A percentile compares a stretch with the other conserved stretches of the same genome.
phyloP scores from a whole-genome alignment of 2,113 vertebrate genomes.

The Lynx canadensis region DNA sequence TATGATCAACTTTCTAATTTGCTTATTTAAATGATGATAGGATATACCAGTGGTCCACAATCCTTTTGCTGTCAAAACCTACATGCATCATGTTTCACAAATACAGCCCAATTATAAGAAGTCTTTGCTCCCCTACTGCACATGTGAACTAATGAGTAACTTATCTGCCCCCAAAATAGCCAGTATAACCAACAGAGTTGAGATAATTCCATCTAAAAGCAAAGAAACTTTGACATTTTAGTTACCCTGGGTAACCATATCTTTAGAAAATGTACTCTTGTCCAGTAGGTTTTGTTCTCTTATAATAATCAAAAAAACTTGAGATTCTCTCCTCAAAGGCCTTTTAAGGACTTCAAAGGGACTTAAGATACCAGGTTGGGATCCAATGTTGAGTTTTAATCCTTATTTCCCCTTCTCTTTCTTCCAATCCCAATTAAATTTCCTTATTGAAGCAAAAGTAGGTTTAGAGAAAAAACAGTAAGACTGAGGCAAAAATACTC shows the following conservation, averaged over 20 bases:
- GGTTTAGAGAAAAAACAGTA: background rate
- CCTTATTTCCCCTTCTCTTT: background rate
- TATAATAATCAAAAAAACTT: background rate
- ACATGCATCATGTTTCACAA: background rate
- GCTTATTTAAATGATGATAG: background rate
- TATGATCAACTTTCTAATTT: background rate
- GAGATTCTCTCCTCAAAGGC: background rate
- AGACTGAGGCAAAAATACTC: background rate
- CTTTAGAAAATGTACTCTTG: background rate
- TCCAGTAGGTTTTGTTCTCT: background rate
- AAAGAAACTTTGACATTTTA: conserved; percentile 18
- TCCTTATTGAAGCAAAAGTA: conserved; percentile 28
- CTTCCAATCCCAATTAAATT: background rate
- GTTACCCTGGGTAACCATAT: background rate
- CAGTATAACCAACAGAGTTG: background rate
- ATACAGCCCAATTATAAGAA: background rate
- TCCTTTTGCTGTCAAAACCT: background rate
- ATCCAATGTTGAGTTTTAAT: background rate
- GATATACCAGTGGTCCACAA: background rate
- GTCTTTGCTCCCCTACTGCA: background rate
- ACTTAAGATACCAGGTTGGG: background rate
- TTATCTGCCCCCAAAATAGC: background rate
- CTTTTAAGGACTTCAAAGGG: background rate
- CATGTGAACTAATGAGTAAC: background rate
- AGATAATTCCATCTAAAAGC: background rate